Base-by-base conservation (phyloP, 2,888 invertebrate genomes). In the Acanthococcus lagerstroemiae region DNA sequence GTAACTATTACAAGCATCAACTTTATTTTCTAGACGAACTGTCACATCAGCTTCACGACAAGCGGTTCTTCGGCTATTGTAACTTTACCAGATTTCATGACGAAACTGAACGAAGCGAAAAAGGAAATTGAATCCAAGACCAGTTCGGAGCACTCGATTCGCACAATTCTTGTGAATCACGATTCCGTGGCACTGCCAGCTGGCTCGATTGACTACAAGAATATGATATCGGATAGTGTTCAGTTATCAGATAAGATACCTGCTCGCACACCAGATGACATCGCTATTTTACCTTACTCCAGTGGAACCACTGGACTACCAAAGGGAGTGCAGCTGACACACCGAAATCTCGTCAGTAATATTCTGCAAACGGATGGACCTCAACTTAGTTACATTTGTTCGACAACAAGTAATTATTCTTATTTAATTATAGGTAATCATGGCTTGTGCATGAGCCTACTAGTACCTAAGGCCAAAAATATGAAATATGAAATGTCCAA, bases 301-400 rank as follows among this genome's bases (percentile, higher is more conserved):
- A 90, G 90, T 74, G 89, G 89, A 1, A 93, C 93, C 0, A 92
- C 91, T 0, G 93, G 93, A 0, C 69, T 86, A 58, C 85, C 88
- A 0, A 89, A 89, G 77, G 88, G 87, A 3, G 88, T 88, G 0
- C 80, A 82, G 71, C 77, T 88, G 1, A 81, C 83, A 0, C 83
- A 86, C 74, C 72, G 70, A 46, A 72, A 72, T 57, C 25, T 73
- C 4, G 63, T 69, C 5, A 57, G 68, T n/a, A 72, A 72, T 55
- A 45, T 72, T 12, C 2, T 15, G 2, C 72, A 72, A n/a, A n/a
- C n/a, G n/a, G n/a, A n/a, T n/a, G n/a, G n/a, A n/a, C n/a, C n/a
- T n/a, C n/a, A n/a, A n/a, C n/a, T n/a, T n/a, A n/a, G n/a, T n/a
- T n/a, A n/a, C n/a, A n/a, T n/a, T n/a, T n/a, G n/a, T n/a, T n/a